Evolutionary conservation across 2,113 vertebrate species (phyloP).

Genomic region (Leuciscus idus): DNA sequence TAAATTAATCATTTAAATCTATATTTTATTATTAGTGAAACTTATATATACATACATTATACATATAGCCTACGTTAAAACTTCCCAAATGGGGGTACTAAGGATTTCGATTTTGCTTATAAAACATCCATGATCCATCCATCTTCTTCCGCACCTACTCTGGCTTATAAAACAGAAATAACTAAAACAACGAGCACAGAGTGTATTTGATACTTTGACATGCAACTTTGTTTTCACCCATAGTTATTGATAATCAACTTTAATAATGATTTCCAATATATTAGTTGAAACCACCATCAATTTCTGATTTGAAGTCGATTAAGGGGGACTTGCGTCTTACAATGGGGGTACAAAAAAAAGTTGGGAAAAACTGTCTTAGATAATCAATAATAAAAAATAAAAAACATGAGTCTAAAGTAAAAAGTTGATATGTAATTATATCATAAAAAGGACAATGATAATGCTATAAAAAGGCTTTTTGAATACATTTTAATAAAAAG

Average conservation of each 20-base stretch:
- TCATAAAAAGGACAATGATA: neutral
- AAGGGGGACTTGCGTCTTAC: neutral
- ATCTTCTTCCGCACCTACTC: too few species aligned
- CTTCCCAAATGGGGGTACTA: too few species aligned
- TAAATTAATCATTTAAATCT: neutral
- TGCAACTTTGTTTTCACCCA: neutral
- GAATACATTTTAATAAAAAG: neutral
- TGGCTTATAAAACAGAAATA: neutral
- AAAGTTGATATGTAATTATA: neutral
- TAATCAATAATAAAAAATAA: neutral
- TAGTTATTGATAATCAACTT: neutral
- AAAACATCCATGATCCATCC: neutral
- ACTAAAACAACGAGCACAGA: neutral
- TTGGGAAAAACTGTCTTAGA: neutral
- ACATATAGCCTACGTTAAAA: neutral
- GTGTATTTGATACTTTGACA: neutral
- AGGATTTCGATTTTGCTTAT: neutral
- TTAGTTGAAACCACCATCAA: too few species aligned
- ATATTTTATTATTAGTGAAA: neutral
- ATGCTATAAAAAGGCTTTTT: neutral
- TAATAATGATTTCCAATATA: neutral
- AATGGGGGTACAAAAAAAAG: neutral
- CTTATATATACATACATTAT: too few species aligned
- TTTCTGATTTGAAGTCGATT: neutral
- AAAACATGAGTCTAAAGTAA: neutral